Conservation (phyloP, 2,113 vertebrate genomes). For the Aptenodytes patagonicus region DNA sequence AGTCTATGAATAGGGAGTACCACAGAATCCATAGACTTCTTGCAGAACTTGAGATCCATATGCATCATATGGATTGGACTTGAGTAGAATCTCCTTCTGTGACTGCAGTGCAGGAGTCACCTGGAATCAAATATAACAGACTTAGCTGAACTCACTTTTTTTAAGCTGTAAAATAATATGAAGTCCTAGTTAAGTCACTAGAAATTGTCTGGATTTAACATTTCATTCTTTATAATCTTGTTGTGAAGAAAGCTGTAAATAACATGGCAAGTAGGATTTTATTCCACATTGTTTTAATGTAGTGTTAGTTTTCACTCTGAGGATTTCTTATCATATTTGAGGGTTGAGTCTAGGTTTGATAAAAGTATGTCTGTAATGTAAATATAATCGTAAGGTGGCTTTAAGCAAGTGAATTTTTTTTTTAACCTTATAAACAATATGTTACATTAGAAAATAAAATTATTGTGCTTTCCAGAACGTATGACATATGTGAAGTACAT, state of each 20-base stretch:
- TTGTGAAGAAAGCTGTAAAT: neutral
- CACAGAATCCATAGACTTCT: too few species aligned
- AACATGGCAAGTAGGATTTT: neutral
- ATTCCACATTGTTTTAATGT: neutral
- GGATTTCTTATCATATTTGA: neutral
- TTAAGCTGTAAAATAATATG: neutral
- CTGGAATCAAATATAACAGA: neutral
- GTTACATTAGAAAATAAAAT: neutral
- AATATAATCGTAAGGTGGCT: neutral
- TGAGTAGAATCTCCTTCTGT: neutral
- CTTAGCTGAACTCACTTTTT: neutral
- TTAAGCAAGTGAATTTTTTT: neutral
- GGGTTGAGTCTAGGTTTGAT: neutral
- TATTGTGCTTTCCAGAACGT: constrained; percentile 76
- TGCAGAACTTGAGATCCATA: too few species aligned
- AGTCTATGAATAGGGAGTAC: too few species aligned
- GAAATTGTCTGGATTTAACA: neutral
- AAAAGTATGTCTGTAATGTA: neutral
- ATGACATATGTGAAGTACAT: constrained; percentile 81
- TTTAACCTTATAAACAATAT: neutral
- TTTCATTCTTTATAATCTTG: neutral
- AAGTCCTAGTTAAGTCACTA: neutral
- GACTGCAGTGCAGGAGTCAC: neutral
- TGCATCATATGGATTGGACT: too few species aligned
- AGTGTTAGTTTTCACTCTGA: neutral